Evolutionary conservation across 2,888 invertebrate genomes (phyloP).

Genomic region (Spisula solida): DNA sequence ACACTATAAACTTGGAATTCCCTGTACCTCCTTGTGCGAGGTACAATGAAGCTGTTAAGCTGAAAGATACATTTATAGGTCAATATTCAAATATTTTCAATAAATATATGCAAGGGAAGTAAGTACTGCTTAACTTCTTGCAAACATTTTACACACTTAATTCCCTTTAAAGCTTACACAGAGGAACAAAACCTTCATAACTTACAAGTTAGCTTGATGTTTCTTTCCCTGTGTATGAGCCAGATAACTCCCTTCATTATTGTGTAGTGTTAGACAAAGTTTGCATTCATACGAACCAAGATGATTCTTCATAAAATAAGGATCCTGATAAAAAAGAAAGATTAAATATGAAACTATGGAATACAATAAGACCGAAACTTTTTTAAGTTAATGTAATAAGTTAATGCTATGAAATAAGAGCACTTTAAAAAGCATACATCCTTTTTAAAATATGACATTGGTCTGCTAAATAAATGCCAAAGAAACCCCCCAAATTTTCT

Average conservation of each 20-base stretch:
- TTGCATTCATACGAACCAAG: slow-evolving; percentile 99
- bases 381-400: too few relatives aligned
- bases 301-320: slow-evolving; percentile 99
- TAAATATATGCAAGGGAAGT: slow-evolving; percentile 8
- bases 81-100: too few relatives aligned
- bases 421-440: too few relatives aligned
- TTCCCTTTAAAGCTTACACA: too few relatives aligned
- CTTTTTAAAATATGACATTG: too few relatives aligned
- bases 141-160: not conserved
- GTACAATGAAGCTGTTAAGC: too few relatives aligned
- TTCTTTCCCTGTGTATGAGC: slow-evolving; percentile 99
- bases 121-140: not conserved
- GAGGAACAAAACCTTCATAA: slow-evolving; percentile 34
- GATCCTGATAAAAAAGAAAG: slow-evolving; percentile 90
- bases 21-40: too few relatives aligned
- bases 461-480: too few relatives aligned
- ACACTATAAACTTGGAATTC: too few relatives aligned
- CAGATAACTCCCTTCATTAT: slow-evolving; percentile 98
- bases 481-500: too few relatives aligned
- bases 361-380: too few relatives aligned
- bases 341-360: not conserved
- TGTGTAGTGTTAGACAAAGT: slow-evolving; percentile 98
- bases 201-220: slow-evolving; percentile 97
- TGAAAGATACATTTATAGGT: too few relatives aligned
- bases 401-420: not conserved